Base-by-base conservation (phyloP, 2,888 invertebrate genomes). In the Spilosoma lubricipeda region DNA sequence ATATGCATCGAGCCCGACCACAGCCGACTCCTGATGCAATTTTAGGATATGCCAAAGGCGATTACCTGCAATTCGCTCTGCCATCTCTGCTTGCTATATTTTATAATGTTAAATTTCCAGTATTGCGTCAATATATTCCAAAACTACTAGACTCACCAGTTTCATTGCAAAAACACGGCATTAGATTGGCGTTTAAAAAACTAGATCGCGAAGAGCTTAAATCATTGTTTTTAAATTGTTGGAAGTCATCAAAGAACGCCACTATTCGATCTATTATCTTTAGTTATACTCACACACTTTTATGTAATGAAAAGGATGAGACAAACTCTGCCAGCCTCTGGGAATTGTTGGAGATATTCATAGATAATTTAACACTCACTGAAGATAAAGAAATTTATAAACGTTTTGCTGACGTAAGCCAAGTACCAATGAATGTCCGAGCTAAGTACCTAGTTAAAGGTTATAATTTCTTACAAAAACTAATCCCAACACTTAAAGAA, bases 151-250 rank as follows among this genome's bases (percentile, higher is more conserved):
- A 91, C 83, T 82, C 90, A 7, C 92, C 90, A 18, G 93, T 93
- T 3, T 93, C 93, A 9, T 76, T 94, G 56, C 93, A 93, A 80
- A 94, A 94, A 80, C 93, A 93, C 80, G 92, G 91, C 0, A 90
- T 93, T 68, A 89, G 93, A 56, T 77, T 92, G 56, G 90, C 91
- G 42, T 91, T 90, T 75, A 75, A 71, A 11, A 92, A 91, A 77
- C 80, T 93, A 33, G 83, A 88, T 71, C 80, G 85, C 20, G 81
- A 87, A 23, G 87, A 88, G 66, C 75, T 91, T 11, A 87, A 87
- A 82, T 77, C 85, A 76, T 79, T 90, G 74, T 90, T 93, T 75
- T 80, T 83, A 13, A 81, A 88, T 73, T 82, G 90, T 56, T 93
- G 93, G 93, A 87, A 89, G 69, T 78, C 82, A 7, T 86, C 89